Percentiles rank a stretch among this genome's conserved stretches.
Evolutionary conservation across 1,140 invertebrate genomes (phyloP).

Genomic region (Stegodyphus dumicola): DNA sequence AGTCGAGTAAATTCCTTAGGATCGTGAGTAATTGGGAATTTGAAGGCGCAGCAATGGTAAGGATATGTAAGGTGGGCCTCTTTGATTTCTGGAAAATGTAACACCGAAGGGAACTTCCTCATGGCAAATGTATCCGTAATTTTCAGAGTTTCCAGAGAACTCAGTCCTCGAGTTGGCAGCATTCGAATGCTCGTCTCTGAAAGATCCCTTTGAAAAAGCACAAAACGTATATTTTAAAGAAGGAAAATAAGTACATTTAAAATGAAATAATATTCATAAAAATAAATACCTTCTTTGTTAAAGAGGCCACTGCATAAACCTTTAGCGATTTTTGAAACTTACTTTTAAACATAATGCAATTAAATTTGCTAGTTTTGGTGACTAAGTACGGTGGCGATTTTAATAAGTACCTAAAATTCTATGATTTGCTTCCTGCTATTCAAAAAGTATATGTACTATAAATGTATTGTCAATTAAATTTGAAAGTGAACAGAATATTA

Average conservation of each 20-base stretch:
- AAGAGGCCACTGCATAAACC: no score
- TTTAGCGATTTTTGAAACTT: not conserved
- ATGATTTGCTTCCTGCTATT: no score
- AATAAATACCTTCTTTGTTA: slow-evolving; percentile 67
- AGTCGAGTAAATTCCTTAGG: slow-evolving; percentile 31
- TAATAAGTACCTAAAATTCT: no score
- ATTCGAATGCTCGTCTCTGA: slow-evolving; percentile 80
- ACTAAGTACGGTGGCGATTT: no score
- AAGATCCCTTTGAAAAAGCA: slow-evolving; percentile 74
- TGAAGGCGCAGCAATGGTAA: slow-evolving; percentile 91
- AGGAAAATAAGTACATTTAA: no score
- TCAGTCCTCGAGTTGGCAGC: slow-evolving; percentile 79
- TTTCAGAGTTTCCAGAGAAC: slow-evolving; percentile 77
- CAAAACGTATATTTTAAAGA: not conserved
- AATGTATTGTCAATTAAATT: no score
- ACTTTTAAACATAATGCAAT: not conserved
- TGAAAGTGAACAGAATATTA: no score
- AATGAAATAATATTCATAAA: slow-evolving; percentile 62
- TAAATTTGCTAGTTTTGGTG: not conserved
- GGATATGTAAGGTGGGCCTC: slow-evolving; percentile 80
- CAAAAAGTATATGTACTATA: no score
- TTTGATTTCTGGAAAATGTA: slow-evolving; percentile 75
- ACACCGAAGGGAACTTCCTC: slow-evolving; percentile 84
- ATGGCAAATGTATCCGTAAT: slow-evolving; percentile 79
- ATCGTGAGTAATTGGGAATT: slow-evolving; percentile 79